Evolutionary conservation across 1,140 invertebrate species (phyloP).

Genomic region (Littorina saxatilis): DNA sequence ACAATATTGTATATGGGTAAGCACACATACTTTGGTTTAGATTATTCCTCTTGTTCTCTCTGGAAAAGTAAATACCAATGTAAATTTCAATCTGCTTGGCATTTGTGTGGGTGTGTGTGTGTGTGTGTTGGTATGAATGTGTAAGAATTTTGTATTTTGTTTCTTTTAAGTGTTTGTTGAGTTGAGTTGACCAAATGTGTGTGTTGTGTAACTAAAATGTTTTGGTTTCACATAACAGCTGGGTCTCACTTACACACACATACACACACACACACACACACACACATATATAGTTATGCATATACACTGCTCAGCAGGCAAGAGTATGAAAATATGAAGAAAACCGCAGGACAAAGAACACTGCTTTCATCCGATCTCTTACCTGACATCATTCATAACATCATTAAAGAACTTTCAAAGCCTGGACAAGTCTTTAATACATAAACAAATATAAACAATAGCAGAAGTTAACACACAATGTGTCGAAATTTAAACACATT

Average conservation of each 20-base stretch:
- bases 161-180: neutral
- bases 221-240: neutral
- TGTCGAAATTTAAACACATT: too few species aligned
- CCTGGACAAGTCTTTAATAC: too few species aligned
- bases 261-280: neutral
- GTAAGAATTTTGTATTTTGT: neutral
- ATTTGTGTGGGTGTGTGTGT: slow-evolving; percentile 16
- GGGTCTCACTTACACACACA: neutral
- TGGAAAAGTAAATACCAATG: too few species aligned
- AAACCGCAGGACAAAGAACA: neutral
- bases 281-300: too few species aligned
- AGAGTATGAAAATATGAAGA: neutral
- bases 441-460: too few species aligned
- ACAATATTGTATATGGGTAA: neutral
- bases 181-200: neutral
- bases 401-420: too few species aligned
- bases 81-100: too few species aligned
- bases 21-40: neutral
- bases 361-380: too few species aligned
- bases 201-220: neutral
- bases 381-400: too few species aligned
- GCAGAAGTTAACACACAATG: too few species aligned
- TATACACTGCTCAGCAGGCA: neutral
- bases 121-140: slow-evolving; percentile 11
- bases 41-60: too few species aligned